A percentile compares a stretch with the other conserved stretches of the same genome.
phyloP scores from a whole-genome alignment of 2,888 invertebrate species.

The Drosophila gaucha region DNA sequence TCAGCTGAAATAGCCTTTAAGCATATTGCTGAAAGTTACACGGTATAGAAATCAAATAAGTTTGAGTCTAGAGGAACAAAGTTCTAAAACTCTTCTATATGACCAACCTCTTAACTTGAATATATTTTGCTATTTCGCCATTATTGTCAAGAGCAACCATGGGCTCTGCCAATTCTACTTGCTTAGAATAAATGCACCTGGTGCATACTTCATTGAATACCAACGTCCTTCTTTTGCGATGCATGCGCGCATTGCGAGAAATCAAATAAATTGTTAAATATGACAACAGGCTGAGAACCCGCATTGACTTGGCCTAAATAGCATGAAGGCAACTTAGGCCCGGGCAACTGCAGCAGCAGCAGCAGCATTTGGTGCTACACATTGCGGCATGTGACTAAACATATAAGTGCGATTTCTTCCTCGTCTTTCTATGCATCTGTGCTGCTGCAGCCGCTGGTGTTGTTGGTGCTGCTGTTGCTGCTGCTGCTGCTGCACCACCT shows the following conservation, averaged over 20 bases:
- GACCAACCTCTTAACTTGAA: too few species aligned
- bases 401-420: slow-evolving; percentile 72
- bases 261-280: slow-evolving; percentile 42
- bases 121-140: too few species aligned
- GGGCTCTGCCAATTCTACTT: background rate
- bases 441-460: background rate
- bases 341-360: slow-evolving; percentile 26
- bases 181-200: background rate
- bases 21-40: too few species aligned
- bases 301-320: slow-evolving; percentile 66
- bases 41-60: too few species aligned
- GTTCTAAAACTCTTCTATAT: too few species aligned
- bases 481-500: slow-evolving; percentile 58
- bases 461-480: slow-evolving; percentile 28
- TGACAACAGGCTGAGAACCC: slow-evolving; percentile 41
- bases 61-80: too few species aligned
- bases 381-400: slow-evolving; percentile 70
- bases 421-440: slow-evolving; percentile 26
- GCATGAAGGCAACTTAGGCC: slow-evolving; percentile 34
- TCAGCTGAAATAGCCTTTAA: background rate
- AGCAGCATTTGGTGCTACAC: slow-evolving; percentile 63
- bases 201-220: background rate
- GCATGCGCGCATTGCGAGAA: slow-evolving; percentile 13
- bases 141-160: too few species aligned
- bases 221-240: background rate